A percentile compares a stretch with the other conserved stretches of the same genome.
These are phyloP conservation scores for Saccopteryx bilineata DNA, from an alignment of 2,113 vertebrate genomes.

Conservation along the genomic window DNA sequence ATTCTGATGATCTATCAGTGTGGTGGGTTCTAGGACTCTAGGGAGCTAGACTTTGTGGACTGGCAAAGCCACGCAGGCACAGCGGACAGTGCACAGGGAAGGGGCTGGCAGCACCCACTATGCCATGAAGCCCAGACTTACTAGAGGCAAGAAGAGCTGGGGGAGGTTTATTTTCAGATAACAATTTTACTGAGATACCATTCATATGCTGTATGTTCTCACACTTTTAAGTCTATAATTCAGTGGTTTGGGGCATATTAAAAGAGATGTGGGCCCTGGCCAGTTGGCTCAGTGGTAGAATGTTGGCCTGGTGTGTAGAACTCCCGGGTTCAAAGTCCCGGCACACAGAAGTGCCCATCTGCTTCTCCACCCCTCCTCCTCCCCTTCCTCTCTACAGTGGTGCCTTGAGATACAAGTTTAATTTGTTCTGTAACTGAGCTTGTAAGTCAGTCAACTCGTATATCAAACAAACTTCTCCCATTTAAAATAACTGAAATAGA, in stretches of 20 bases:
- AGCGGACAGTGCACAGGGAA: not conserved
- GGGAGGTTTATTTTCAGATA: not conserved
- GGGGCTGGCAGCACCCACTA: not conserved
- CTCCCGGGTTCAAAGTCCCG: no score
- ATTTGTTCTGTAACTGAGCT: no score
- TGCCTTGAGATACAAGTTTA: no score
- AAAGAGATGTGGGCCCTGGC: not conserved
- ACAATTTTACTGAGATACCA: not conserved
- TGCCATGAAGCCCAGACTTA: not conserved
- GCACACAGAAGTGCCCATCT: no score
- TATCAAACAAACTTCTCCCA: no score
- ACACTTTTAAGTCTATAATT: not conserved
- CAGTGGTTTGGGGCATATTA: not conserved
- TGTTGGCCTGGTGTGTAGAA: no score
- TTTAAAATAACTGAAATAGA: no score
- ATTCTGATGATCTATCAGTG: not conserved
- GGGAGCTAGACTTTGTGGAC: not conserved
- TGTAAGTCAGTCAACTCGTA: no score
- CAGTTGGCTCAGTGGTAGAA: no score
- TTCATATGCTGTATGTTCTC: not conserved
- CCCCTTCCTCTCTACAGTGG: no score
- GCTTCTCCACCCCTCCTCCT: no score
- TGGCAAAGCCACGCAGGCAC: fast-evolving
- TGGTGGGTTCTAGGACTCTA: not conserved
- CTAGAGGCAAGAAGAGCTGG: not conserved